Base-by-base conservation (phyloP, 2,797 vertebrate species). In the Poliocrania exsul region DNA sequence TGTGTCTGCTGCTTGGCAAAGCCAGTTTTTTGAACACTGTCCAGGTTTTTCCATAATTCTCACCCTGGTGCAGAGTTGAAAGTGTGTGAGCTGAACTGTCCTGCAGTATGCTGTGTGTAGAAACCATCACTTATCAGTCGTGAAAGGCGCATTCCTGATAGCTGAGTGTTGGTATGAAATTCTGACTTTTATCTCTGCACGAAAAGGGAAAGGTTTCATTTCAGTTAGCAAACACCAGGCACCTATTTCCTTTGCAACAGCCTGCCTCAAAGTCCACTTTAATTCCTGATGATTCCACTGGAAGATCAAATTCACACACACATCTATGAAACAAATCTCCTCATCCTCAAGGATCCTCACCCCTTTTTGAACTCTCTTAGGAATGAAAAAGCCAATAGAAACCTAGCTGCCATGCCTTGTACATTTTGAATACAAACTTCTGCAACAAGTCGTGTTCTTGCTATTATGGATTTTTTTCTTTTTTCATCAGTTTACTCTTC, bases 101-200 rank as follows among this genome's bases (percentile, higher is more conserved):
- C 47, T 71, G 58, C 60, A 77, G 49, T 35, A 53, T 31, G 13
- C 35, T 75, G 71, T 21, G 4, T 53, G 50, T 69, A 88, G 92
- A 90, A 95, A 91, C 53, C n/a, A 33, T 64, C 70, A 70, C 69
- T 97, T 96, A 95, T 92, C 93, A 91, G 89, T 88, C 31, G 9
- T 64, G 82, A 71, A 84, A 92, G 77, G 70, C 86, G 81, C 92
- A 88, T 96, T 97, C 91, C 69, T 90, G 91, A 87, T 94, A 74
- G 51, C 70, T 94, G 81, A 92, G 88, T 72, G 53, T 73, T 92
- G 66, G 88, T 74, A 95, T 88, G 92, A 85, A 92, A 74, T 83
- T 71, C 58, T 70, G 56, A 64, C 51, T 96, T 96, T 93, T 91
- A 88, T 96, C 96, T 96, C 70, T 54, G 49, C 74, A 86, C 88